phyloP scores from a whole-genome alignment of 2,888 invertebrate genomes.

The Nemapogon koenigi region DNA sequence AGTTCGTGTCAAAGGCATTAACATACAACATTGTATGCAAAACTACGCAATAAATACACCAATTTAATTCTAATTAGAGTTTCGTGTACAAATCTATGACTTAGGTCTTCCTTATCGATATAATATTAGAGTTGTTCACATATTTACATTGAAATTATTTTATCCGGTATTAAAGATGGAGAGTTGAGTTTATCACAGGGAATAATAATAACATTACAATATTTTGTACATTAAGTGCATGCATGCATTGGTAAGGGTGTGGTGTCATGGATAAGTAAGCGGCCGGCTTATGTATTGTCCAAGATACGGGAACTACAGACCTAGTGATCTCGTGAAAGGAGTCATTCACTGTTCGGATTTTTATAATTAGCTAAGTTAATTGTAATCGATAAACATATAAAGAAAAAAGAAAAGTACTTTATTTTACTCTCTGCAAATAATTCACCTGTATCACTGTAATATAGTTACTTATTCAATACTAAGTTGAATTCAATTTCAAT shows the following conservation, averaged over 20 bases:
- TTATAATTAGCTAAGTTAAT: too few relatives aligned
- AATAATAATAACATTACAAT: constrained; percentile 61
- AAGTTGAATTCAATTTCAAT: too few relatives aligned
- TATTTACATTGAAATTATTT: constrained; percentile 38
- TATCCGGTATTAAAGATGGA: constrained; percentile 20
- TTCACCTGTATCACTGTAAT: too few relatives aligned
- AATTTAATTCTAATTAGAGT: constrained; percentile 25
- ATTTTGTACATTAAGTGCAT: constrained; percentile 57
- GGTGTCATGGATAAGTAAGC: constrained; percentile 41
- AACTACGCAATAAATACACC: constrained; percentile 22
- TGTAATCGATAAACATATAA: too few relatives aligned
- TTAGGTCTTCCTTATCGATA: constrained; percentile 8
- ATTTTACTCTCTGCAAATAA: too few relatives aligned
- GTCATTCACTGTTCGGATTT: too few relatives aligned
- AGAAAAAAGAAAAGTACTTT: too few relatives aligned
- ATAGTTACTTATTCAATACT: too few relatives aligned
- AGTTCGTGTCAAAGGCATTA: constrained; percentile 19
- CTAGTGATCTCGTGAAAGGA: constrained; percentile 22
- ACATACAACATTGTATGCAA: constrained; percentile 25
- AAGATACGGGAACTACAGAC: constrained; percentile 28
- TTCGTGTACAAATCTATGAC: constrained; percentile 17
- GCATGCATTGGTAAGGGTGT: constrained; percentile 29
- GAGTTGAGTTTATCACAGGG: constrained; percentile 42
- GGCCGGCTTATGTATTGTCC: constrained; percentile 32
- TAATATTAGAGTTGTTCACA: constrained; percentile 12